Evolutionary conservation across 2,888 invertebrate species (phyloP).

Genomic region (Drosophila pegasa): DNA sequence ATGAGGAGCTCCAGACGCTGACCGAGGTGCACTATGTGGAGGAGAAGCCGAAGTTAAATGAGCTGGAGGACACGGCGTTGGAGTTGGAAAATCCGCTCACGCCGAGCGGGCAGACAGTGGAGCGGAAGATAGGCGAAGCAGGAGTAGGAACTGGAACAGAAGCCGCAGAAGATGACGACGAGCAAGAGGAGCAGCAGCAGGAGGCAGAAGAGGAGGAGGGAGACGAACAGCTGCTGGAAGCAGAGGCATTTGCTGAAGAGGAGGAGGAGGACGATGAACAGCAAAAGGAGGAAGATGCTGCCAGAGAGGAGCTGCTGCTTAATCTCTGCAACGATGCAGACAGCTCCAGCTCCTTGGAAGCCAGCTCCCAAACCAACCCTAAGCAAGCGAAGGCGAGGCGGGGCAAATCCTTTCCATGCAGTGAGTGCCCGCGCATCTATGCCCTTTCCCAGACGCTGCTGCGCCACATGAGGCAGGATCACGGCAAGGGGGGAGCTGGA

Average conservation of each 20-base stretch:
- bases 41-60: conserved; percentile 59
- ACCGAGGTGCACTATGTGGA: conserved; percentile 66
- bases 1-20: conserved; percentile 43
- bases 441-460: conserved; percentile 42
- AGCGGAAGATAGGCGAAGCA: background rate
- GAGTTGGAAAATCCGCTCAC: conserved; percentile 66
- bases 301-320: conserved; percentile 26
- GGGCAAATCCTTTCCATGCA: conserved; percentile 46
- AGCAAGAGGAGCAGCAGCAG: background rate
- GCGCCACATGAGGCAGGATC: conserved; percentile 61
- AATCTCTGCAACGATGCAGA: conserved; percentile 49
- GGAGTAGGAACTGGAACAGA: background rate
- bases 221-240: background rate
- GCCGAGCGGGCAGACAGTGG: conserved; percentile 28
- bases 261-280: conserved; percentile 4
- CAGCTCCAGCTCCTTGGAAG: conserved; percentile 15
- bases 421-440: conserved; percentile 50
- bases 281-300: background rate
- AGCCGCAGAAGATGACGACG: background rate
- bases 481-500: conserved; percentile 29
- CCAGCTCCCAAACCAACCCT: background rate
- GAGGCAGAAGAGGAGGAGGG: background rate
- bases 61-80: conserved; percentile 45
- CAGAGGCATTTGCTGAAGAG: background rate
- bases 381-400: conserved; percentile 5